Conservation (phyloP, 2,113 vertebrate species). For the Butastur rufipennis region DNA sequence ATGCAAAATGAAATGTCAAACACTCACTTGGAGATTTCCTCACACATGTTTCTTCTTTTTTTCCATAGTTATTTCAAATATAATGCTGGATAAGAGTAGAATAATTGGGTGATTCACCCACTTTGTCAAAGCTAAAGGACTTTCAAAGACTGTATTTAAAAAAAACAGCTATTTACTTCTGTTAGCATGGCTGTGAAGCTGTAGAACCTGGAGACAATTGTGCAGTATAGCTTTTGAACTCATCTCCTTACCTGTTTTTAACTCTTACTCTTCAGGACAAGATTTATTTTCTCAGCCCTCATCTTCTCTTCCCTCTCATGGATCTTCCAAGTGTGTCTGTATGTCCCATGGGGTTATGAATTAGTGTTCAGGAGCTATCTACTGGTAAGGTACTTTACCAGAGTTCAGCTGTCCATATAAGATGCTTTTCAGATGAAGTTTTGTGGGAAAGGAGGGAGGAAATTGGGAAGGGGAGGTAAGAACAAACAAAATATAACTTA, state of each 20-base stretch:
- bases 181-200: neutral
- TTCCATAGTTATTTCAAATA: neutral
- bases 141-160: neutral
- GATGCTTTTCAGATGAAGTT: neutral
- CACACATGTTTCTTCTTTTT: rapidly evolving
- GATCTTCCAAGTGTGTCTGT: neutral
- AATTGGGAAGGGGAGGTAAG: neutral
- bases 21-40: neutral
- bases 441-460: neutral
- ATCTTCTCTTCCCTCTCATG: neutral
- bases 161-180: neutral
- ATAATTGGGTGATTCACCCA: neutral
- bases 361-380: neutral
- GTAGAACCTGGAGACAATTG: neutral
- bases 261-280: rapidly evolving
- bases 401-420: neutral
- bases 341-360: neutral
- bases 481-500: neutral
- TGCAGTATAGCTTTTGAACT: neutral
- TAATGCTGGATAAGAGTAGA: neutral
- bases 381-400: neutral
- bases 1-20: neutral
- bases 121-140: neutral
- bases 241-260: neutral
- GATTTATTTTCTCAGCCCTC: neutral